Base-by-base conservation (phyloP, 2,113 vertebrate species). In the Blennius ocellaris region DNA sequence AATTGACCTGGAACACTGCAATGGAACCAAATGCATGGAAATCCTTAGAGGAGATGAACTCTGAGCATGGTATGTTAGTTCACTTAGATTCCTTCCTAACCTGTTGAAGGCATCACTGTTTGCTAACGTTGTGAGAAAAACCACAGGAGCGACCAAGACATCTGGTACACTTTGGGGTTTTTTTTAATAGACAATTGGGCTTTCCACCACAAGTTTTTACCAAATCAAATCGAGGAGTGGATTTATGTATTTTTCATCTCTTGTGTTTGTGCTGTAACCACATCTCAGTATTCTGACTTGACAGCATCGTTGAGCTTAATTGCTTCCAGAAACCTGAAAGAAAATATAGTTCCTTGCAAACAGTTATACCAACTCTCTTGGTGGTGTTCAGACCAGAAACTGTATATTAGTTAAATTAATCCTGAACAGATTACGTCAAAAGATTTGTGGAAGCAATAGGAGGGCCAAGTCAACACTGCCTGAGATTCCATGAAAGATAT, bases 21-120 rank as follows among this genome's bases (percentile, higher is more conserved):
- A 58, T 41, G 51, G 36, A 73, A 30, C 36, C 8, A 53, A 50
- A 7, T 69, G 62, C 37, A 68, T 50, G 38, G 56, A 61, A 64
- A 80, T 37, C 63, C 37, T 74, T 41, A 12, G 38, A 52, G 37
- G 57, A 43, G 44, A 60, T 72, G 51, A 69, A 39, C 30, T 69
- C 7, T n/a, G 11, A 3, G 7, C 2, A 55, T 82, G 63, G 45
- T 66, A 41, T 50, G 53, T 58, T 72, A n/a, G 50, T 64, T 78
- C 66, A 53, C 37, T 67, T 48, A 44, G 17, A 60, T 69, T 73
- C 11, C 11, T 69, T 66, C 67, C 71, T 67, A 59, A 68, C 38
- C 73, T 73, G 73, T 43, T 3, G 66, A 84, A 84, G 69, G 61
- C 53, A 87, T 80, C 48, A 80, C 56, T 77, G 75, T 76, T 78